Base-by-base conservation (phyloP, 1,140 invertebrate species). In the Drosophila lini region DNA sequence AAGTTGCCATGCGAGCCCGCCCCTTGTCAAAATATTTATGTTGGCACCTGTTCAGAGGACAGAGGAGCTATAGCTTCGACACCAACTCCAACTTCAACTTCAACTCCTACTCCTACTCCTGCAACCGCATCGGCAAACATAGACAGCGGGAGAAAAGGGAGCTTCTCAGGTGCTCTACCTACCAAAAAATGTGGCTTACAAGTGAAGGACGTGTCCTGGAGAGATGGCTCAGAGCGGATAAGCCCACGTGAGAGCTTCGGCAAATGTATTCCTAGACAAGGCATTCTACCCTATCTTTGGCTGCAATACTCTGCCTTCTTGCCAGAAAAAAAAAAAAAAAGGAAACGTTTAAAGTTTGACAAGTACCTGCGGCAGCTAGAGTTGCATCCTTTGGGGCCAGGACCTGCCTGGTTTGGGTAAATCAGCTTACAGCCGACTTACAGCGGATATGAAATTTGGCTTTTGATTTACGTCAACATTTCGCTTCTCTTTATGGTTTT, bases 361-460 rank as follows among this genome's bases (percentile, higher is more conserved):
- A 82, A 81, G 79, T 69, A 69, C 74, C 19, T 61, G 65, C 38
- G 44, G 61, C 40, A 42, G 22, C 15, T 6, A 7, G 19, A 25
- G 15, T 19, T 53, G 65, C 65, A 50, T 52, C 44, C 64, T 38
- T 19, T 16, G 3, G 22, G 25, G n/a, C n/a, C 19, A 16, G 40
- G 44, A 5, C 31, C n/a, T 9, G n/a, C 5, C 25, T 32, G 36
- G 61, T 19, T 34, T 59, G 77, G 69, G 70, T 78, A 88, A 86
- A 86, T 78, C 80, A 88, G 84, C 84, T 88, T 88, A 89, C 85
- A 89, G 81, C 74, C 84, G 84, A 89, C 84, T 89, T 89, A 89
- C 84, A 89, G 58, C 84, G 84, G 84, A 89, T 89, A 89, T 90
- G 85, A 90, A 89, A 89, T 89, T 78, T 89, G 84, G 85, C 84